Conservation (phyloP, 2,797 vertebrate genomes). For the Lagorchestes hirsutus region DNA sequence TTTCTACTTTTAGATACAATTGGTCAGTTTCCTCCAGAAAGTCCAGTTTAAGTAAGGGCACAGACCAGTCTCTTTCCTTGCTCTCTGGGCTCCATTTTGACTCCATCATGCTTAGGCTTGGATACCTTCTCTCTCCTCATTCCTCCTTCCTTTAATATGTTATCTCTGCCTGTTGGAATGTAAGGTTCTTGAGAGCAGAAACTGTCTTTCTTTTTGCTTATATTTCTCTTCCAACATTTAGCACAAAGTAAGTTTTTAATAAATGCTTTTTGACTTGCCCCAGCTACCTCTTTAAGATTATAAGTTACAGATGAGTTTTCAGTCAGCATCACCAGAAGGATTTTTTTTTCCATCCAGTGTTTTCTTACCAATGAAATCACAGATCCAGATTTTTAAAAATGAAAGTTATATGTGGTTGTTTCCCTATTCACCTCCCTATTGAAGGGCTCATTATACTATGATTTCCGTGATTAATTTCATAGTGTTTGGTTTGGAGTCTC, state of each 20-base stretch:
- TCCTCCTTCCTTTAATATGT: not conserved
- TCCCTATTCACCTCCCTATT: not conserved
- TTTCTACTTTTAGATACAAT: not conserved
- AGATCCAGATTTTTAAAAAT: not conserved
- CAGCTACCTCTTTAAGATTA: not conserved
- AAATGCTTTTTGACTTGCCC: not conserved
- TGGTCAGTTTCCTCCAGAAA: not conserved
- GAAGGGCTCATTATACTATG: not conserved
- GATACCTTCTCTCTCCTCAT: not conserved
- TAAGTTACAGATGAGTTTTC: not conserved
- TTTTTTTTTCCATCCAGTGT: not conserved
- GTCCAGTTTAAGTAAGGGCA: not conserved
- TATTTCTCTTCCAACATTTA: not conserved
- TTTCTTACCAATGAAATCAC: not conserved
- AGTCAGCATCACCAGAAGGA: not conserved
- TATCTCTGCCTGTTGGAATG: not conserved
- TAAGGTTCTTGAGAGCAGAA: not conserved
- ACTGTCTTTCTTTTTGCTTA: not conserved
- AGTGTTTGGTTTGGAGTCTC: not conserved
- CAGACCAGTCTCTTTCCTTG: not conserved
- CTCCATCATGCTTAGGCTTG: not conserved
- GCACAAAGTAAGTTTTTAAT: not conserved
- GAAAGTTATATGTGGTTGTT: not conserved
- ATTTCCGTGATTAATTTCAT: not conserved
- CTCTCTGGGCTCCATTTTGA: not conserved